Conservation (phyloP, 1,140 invertebrate species). For the Archivesica marissinica region DNA sequence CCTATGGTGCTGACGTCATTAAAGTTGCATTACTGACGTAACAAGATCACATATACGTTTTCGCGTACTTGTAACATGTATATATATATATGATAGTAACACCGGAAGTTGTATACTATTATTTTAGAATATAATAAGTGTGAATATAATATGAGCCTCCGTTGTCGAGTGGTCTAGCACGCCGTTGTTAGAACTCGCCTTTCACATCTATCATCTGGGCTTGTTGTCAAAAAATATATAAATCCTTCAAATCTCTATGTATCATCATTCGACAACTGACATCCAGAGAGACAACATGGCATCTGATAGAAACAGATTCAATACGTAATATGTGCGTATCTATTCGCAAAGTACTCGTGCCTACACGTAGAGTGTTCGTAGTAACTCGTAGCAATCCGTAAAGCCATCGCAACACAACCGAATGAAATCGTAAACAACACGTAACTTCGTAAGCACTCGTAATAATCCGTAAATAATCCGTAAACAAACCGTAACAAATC, state of each 20-base stretch:
- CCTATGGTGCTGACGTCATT: no score
- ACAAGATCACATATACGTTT: no score
- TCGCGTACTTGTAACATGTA: no score
- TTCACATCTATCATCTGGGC: no score
- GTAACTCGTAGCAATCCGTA: not conserved
- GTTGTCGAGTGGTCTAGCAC: no score
- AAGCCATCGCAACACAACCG: not conserved
- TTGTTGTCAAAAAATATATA: not conserved
- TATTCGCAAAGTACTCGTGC: not conserved
- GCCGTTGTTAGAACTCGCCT: no score
- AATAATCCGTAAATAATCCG: not conserved
- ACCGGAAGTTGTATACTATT: no score
- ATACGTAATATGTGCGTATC: not conserved
- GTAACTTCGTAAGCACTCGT: not conserved
- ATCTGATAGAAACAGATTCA: not conserved
- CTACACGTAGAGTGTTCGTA: not conserved
- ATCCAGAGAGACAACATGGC: constrained; percentile 18
- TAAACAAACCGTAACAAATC: not conserved
- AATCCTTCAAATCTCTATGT: constrained; percentile 8
- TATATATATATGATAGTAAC: no score
- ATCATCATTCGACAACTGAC: constrained; percentile 13
- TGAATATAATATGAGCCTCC: no score
- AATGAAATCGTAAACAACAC: not conserved
- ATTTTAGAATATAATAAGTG: no score
- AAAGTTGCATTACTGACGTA: no score